Evolutionary conservation across 2,888 invertebrate species (phyloP).

Genomic region (Caenorhabditis becei): DNA sequence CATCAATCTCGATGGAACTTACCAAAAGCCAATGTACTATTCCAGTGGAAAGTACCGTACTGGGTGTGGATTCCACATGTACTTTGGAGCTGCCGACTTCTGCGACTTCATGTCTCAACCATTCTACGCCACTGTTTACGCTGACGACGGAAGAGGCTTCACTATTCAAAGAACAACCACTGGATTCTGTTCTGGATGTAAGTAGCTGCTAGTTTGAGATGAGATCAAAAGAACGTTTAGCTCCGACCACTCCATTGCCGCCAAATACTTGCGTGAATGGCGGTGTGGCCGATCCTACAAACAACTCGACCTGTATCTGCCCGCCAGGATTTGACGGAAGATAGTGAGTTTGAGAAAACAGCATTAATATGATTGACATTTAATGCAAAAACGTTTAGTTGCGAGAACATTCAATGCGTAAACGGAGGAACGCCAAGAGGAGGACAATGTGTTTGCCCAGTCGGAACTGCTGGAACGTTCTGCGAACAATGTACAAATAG

Average conservation of each 20-base stretch:
- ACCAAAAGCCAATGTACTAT: constrained; percentile 73
- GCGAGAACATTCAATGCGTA: constrained; percentile 70
- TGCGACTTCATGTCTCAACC: constrained; percentile 71
- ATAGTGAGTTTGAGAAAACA: constrained; percentile 57
- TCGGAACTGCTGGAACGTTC: constrained; percentile 72
- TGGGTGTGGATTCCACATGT: constrained; percentile 73
- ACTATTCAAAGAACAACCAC: constrained; percentile 73
- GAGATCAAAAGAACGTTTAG: constrained; percentile 21
- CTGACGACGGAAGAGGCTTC: constrained; percentile 74
- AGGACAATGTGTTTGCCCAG: constrained; percentile 69
- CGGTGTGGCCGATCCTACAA: constrained; percentile 71
- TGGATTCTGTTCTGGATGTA: constrained; percentile 70
- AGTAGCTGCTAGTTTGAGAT: neutral
- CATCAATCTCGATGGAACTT: constrained; percentile 50
- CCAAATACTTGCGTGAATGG: constrained; percentile 73
- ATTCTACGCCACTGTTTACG: constrained; percentile 74
- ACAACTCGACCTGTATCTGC: constrained; percentile 73
- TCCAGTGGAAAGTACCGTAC: constrained; percentile 73
- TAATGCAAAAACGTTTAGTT: constrained; percentile 47
- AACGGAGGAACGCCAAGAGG: constrained; percentile 72
- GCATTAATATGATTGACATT: constrained; percentile 38
- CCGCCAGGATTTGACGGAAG: constrained; percentile 68
- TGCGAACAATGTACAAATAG: constrained; percentile 69
- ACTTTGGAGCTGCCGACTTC: constrained; percentile 73
- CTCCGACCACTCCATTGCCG: constrained; percentile 63